Evolutionary conservation across 1,140 invertebrate genomes (phyloP).

Genomic region (Yoshiicerus persimilis): DNA sequence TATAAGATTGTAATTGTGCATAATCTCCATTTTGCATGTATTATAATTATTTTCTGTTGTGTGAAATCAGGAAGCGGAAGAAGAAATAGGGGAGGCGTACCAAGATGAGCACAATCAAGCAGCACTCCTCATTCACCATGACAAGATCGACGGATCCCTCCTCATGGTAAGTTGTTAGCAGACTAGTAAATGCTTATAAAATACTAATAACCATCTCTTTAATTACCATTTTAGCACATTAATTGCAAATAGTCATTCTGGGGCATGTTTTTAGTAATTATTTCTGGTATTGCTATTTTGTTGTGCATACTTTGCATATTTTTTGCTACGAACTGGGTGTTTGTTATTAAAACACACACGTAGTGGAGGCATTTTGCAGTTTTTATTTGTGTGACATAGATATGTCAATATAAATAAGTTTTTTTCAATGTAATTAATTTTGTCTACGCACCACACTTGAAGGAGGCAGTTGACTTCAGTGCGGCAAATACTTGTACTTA

Average conservation of each 20-base stretch:
- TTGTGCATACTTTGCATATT: neutral
- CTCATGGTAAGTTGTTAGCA: conserved; percentile 72
- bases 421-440: neutral
- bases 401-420: neutral
- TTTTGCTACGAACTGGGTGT: neutral
- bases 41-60: conserved; percentile 6
- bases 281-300: neutral
- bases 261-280: neutral
- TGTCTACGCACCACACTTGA: neutral
- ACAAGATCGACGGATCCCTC: conserved; percentile 72
- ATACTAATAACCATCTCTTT: neutral
- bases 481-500: neutral
- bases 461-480: neutral
- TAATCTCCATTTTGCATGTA: neutral
- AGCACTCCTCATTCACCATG: conserved; percentile 75
- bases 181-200: neutral
- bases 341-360: neutral
- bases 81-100: conserved; percentile 78
- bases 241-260: too few species aligned
- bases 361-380: neutral
- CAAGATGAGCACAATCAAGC: conserved; percentile 82
- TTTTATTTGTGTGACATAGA: neutral
- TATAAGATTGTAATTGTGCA: neutral
- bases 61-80: conserved; percentile 39
- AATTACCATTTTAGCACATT: neutral